A percentile compares a stretch with the other conserved stretches of the same genome.
phyloP scores from a whole-genome alignment of 2,888 invertebrate species.

The Sipunculus nudus region DNA sequence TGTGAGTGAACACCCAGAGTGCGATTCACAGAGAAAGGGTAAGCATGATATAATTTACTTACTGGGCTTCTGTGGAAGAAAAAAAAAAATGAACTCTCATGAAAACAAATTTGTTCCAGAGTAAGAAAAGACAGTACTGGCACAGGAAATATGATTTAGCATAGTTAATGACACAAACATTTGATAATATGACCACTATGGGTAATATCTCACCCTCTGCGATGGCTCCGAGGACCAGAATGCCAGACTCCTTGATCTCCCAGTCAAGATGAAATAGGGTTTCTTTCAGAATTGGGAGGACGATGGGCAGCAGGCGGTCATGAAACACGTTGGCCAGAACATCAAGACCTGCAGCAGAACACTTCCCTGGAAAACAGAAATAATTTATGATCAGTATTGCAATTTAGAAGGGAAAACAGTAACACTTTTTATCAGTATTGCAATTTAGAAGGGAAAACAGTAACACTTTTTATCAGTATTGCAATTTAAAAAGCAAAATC shows the following conservation, averaged over 20 bases:
- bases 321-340: constrained; percentile 96
- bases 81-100: too few species aligned
- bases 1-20: too few species aligned
- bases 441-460: not conserved
- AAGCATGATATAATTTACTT: too few species aligned
- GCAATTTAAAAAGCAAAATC: too few species aligned
- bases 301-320: constrained; percentile 90
- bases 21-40: too few species aligned
- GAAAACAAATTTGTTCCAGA: too few species aligned
- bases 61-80: too few species aligned
- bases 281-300: constrained; percentile 95
- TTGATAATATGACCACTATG: too few species aligned
- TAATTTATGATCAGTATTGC: not conserved
- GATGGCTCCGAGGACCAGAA: constrained; percentile 90
- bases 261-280: constrained; percentile 94
- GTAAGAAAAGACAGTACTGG: too few species aligned
- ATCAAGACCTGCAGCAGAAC: constrained; percentile 97
- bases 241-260: constrained; percentile 95
- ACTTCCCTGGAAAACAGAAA: constrained; percentile 76
- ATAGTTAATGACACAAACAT: too few species aligned
- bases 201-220: constrained; percentile 74
- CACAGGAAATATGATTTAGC: too few species aligned
- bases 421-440: not conserved
- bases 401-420: not conserved
- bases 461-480: too few species aligned